A percentile compares a stretch with the other conserved stretches of the same genome.
phyloP scores from a whole-genome alignment of 2,888 invertebrate species.

The Gasteruption jaculator region DNA sequence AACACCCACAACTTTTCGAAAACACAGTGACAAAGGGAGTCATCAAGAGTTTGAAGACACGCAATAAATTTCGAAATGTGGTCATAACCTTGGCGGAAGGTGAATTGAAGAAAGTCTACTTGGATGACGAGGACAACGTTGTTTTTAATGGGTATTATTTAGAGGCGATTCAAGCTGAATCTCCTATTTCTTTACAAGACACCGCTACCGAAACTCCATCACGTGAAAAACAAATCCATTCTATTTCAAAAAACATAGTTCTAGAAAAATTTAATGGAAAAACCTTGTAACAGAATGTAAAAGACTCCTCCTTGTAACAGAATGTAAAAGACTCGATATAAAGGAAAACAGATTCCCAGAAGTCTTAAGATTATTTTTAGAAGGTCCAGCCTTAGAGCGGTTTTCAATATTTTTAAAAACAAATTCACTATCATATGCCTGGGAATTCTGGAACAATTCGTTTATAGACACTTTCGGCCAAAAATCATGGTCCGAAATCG shows the following conservation, averaged over 20 bases:
- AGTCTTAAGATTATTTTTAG: conserved; percentile 24
- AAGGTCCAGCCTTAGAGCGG: conserved; percentile 23
- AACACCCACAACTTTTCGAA: conserved; percentile 23
- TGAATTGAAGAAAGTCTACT: conserved; percentile 14
- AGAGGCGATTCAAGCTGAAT: conserved; percentile 15
- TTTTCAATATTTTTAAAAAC: conserved; percentile 20
- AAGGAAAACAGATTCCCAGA: conserved; percentile 21
- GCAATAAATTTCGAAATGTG: conserved; percentile 27
- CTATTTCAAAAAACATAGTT: conserved; percentile 20
- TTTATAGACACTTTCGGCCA: conserved; percentile 23
- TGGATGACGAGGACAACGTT: conserved; percentile 26
- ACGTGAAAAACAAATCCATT: conserved; percentile 15
- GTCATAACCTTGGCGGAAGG: conserved; percentile 20
- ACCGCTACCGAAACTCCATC: conserved; percentile 3
- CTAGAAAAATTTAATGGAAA: conserved; percentile 23
- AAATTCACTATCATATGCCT: conserved; percentile 17
- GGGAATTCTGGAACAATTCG: conserved; percentile 25
- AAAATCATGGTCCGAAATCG: conserved; percentile 25
- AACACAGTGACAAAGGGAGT: conserved; percentile 18
- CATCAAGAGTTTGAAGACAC: conserved; percentile 22
- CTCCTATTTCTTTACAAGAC: not conserved
- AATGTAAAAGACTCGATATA: conserved; percentile 21
- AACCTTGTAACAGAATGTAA: conserved; percentile 20
- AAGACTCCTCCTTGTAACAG: conserved; percentile 19
- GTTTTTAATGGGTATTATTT: conserved; percentile 24